Conservation (phyloP, 1,140 invertebrate genomes). For the Calephelis nemesis region DNA sequence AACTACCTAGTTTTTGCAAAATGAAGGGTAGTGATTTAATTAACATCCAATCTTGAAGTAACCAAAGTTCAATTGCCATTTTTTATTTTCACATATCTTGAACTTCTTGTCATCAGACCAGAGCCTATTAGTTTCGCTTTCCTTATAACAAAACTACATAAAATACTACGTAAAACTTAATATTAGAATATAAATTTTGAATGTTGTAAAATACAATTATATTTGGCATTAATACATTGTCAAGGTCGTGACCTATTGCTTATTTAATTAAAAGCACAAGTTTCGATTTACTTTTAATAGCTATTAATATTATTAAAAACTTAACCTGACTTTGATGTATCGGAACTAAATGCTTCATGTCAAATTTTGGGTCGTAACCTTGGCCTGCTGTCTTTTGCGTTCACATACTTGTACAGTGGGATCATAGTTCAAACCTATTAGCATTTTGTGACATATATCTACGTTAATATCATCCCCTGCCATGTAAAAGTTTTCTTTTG, state of each 20-base stretch:
- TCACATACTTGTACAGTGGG: slow-evolving; percentile 35
- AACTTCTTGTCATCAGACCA: no score
- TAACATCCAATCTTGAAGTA: no score
- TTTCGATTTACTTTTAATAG: not conserved
- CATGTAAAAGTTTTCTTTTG: no score
- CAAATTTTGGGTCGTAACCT: not conserved
- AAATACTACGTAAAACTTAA: no score
- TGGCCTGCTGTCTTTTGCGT: not conserved
- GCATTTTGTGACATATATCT: slow-evolving; percentile 51
- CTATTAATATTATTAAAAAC: not conserved
- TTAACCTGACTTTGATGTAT: not conserved
- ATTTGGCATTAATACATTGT: not conserved
- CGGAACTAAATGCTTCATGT: not conserved
- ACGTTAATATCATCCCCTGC: slow-evolving; percentile 30
- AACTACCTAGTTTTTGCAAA: no score
- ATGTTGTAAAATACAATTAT: slow-evolving; percentile 1
- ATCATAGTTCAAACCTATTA: slow-evolving; percentile 68
- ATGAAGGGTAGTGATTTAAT: no score
- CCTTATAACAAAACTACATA: no score
- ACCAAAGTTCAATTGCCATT: no score
- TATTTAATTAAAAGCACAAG: not conserved
- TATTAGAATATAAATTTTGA: no score
- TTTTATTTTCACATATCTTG: no score
- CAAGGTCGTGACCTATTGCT: slow-evolving; percentile 1
- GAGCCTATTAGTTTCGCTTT: no score